Conservation (phyloP, 2,113 vertebrate species). For the Callospermophilus lateralis region DNA sequence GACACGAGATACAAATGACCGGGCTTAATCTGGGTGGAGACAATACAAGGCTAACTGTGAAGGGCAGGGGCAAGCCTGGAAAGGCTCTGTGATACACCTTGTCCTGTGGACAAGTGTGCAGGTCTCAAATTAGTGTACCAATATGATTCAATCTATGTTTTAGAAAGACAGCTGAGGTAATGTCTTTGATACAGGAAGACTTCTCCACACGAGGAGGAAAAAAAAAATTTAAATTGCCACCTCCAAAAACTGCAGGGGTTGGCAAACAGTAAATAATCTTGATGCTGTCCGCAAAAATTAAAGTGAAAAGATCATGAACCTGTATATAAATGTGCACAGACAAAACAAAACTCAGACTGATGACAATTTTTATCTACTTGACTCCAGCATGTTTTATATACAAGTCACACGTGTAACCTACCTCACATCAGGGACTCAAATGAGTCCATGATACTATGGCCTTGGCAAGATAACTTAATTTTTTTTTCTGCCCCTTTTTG, state of each 20-base stretch:
- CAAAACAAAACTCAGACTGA: neutral
- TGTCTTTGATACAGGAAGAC: neutral
- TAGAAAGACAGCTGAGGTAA: neutral
- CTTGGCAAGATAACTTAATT: slow-evolving; percentile 84
- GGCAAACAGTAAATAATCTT: neutral
- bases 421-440: neutral
- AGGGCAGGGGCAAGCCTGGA: too few relatives aligned
- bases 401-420: neutral
- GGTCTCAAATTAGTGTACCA: neutral
- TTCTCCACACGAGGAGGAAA: neutral
- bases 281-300: neutral
- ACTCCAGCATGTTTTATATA: neutral
- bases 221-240: neutral
- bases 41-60: neutral
- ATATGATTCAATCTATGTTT: neutral
- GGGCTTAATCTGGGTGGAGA: neutral
- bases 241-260: neutral
- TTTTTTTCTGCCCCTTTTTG: slow-evolving; percentile 85
- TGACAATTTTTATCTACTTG: neutral
- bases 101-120: neutral
- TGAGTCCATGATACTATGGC: slow-evolving; percentile 21
- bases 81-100: neutral
- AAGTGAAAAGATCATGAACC: neutral
- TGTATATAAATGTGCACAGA: neutral
- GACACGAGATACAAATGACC: neutral